A percentile compares a stretch with the other conserved stretches of the same genome.
Conservation (phyloP, 1,140 invertebrate species). For the Heterodera schachtii region DNA sequence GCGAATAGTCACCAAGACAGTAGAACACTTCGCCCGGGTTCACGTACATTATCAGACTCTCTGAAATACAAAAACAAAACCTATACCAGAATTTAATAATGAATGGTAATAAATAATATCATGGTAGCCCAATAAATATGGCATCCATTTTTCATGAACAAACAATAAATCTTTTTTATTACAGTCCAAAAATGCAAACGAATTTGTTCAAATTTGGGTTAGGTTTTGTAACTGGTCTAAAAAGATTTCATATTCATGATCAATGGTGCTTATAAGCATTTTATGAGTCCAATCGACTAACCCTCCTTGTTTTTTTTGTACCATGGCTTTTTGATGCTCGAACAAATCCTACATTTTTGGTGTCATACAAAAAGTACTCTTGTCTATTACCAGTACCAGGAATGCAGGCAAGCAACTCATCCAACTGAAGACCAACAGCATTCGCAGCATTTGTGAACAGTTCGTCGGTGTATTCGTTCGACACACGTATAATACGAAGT, state of each 20-base stretch:
- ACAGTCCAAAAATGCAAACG: no score
- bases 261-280: no score
- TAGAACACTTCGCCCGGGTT: conserved; percentile 38
- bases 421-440: conserved; percentile 27
- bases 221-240: no score
- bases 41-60: conserved; percentile 26
- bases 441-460: conserved; percentile 24
- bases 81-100: no score
- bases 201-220: no score
- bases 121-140: not conserved
- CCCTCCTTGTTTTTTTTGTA: no score
- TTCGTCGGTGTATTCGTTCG: conserved; percentile 4
- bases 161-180: no score
- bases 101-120: no score
- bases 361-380: not conserved
- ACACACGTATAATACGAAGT: conserved; percentile 21
- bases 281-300: no score
- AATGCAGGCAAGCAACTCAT: conserved; percentile 21
- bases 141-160: not conserved
- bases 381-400: conserved; percentile 10
- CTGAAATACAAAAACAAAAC: not conserved
- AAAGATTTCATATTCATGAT: no score
- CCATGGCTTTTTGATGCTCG: no score
- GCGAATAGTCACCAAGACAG: conserved; percentile 13
- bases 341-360: not conserved